Conservation (phyloP, 2,888 invertebrate species). For the Diaprepes abbreviatus region DNA sequence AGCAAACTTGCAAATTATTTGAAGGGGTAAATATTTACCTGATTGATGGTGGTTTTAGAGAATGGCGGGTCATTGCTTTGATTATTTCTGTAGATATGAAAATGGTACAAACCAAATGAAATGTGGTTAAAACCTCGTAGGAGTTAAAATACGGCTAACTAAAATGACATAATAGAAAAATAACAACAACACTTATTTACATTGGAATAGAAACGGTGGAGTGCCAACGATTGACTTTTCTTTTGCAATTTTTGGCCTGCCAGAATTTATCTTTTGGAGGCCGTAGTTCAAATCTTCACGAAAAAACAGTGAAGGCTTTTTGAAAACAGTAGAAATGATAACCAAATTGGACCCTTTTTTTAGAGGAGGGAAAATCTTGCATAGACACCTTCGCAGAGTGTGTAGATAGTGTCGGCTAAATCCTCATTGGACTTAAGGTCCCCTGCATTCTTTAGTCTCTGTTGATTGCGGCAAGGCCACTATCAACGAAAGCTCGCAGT, state of each 20-base stretch:
- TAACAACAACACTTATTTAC: slow-evolving; percentile 4
- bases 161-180: slow-evolving; percentile 10
- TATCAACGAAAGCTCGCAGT: too few relatives aligned
- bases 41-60: too few relatives aligned
- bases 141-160: not conserved
- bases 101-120: not conserved
- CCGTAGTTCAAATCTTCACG: not conserved
- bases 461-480: too few relatives aligned
- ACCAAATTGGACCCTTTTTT: too few relatives aligned
- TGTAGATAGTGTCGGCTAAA: too few relatives aligned
- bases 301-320: not conserved
- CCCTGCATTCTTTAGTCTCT: too few relatives aligned
- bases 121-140: not conserved
- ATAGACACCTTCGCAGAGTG: too few relatives aligned
- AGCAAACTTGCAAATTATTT: too few relatives aligned
- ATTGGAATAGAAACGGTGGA: not conserved
- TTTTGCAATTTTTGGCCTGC: slow-evolving; percentile 9
- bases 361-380: too few relatives aligned
- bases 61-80: slow-evolving; percentile 3
- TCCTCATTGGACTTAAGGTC: too few relatives aligned
- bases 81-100: slow-evolving; percentile 4
- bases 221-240: not conserved
- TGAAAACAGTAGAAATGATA: slow-evolving; percentile 8
- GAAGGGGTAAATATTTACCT: too few relatives aligned
- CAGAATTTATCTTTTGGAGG: slow-evolving; percentile 5